Base-by-base conservation (phyloP, 2,113 vertebrate species). In the Heterochromis multidens region DNA sequence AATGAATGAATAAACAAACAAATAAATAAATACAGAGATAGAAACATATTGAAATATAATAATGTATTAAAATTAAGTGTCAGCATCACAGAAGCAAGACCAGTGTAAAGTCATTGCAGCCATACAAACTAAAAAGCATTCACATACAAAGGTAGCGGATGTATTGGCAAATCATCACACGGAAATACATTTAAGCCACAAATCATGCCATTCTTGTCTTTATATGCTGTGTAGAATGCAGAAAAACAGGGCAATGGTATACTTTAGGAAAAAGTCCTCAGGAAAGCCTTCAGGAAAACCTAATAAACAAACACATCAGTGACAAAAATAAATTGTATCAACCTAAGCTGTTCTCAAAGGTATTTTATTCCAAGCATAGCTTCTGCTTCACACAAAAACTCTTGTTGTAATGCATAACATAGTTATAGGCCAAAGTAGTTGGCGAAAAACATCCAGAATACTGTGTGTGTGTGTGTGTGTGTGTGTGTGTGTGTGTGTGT, bases 151-250 rank as follows among this genome's bases (percentile, higher is more conserved):
- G 37, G 63, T 67, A 35, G 25, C 9, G 13, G 4, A 5, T 72
- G 25, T 7, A 49, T 49, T 49, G 46, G 40, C 16, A 70, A 19
- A 19, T 49, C 3, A 70, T 72, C 17, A 49, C 25, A 72, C 23
- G 9, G 46, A 29, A 29, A 21, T 17, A 1, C 12, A 10, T 0
- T 49, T 7, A 52, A 52, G 1, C 6, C 43, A 52, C 6, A 72
- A 72, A 52, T 31, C 67, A 1, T 0, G 1, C 67, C 25, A 72
- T 1, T 25, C 56, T 58, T 58, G 56, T 25, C n/a, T 58, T 58
- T 25, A 2, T 23, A 25, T 6, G 0, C 1, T 2, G 25, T 52
- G 25, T 29, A 31, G 25, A 1, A 31, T 21, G 67, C 25, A 43
- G 67, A 31, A 52, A 72, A 52, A 74, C 6, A 74, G 43, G 9